These are phyloP conservation scores for Dryobota labecula DNA, from an alignment of 2,888 invertebrate genomes.

Conservation along the genomic window DNA sequence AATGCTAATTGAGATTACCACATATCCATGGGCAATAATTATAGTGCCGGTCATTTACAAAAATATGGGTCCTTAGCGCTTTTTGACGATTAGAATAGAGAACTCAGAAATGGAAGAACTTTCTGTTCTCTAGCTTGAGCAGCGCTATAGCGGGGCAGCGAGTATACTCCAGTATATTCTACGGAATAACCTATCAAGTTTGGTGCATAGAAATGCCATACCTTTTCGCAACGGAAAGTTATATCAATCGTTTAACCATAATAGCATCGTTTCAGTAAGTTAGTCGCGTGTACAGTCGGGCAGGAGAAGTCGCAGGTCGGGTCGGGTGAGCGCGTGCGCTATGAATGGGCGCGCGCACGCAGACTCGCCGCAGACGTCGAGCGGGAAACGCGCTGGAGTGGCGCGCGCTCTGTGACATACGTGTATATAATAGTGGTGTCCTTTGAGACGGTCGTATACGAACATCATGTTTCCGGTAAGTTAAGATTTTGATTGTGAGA, in stretches of 20 bases:
- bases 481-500: slow-evolving; percentile 13
- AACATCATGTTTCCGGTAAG: slow-evolving; percentile 60
- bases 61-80: background rate
- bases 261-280: slow-evolving; percentile 30
- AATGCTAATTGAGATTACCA: slow-evolving; percentile 56
- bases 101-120: background rate
- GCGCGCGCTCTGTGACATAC: slow-evolving; percentile 53
- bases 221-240: background rate
- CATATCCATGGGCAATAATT: background rate
- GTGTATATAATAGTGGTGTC: slow-evolving; percentile 46
- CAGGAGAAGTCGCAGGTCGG: slow-evolving; percentile 41
- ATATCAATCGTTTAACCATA: slow-evolving; percentile 6
- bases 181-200: background rate
- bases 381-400: slow-evolving; percentile 75
- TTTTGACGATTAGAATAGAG: background rate
- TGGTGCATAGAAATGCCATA: background rate
- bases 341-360: slow-evolving; percentile 70
- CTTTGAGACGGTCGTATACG: slow-evolving; percentile 35
- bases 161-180: background rate
- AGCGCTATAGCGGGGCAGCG: background rate
- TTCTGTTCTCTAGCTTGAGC: background rate
- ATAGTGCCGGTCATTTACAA: slow-evolving; percentile 7
- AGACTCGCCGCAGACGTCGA: slow-evolving; percentile 84
- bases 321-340: slow-evolving; percentile 64
- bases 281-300: slow-evolving; percentile 25